A percentile compares a stretch with the other conserved stretches of the same genome.
Conservation (phyloP, 37 sponge, comb jelly and placozoan genomes). For the Geodia barretti region DNA sequence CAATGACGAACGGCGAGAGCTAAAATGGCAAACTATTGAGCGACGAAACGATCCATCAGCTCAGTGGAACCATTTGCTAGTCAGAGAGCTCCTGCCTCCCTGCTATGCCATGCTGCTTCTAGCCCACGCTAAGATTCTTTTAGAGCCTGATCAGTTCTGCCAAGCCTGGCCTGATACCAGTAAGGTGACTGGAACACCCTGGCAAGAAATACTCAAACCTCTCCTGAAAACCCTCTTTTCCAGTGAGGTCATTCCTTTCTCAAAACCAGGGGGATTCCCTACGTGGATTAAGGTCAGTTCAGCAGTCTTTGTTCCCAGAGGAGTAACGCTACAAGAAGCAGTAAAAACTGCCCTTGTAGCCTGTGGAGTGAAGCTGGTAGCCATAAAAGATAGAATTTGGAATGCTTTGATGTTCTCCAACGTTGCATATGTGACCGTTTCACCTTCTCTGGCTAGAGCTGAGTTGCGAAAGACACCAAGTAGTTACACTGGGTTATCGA, state of each 20-base stretch:
- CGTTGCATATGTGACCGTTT: not conserved
- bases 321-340: not conserved
- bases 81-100: conserved; percentile 19
- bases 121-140: not conserved
- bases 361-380: conserved; percentile 37
- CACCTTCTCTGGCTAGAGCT: conserved; percentile 13
- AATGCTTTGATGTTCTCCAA: not conserved
- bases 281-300: not conserved
- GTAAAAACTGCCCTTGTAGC: conserved; percentile 6
- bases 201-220: conserved; percentile 10
- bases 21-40: conserved; percentile 54
- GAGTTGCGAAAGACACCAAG: not conserved
- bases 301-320: not conserved
- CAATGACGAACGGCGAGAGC: conserved; percentile 30
- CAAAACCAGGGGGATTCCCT: not conserved
- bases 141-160: conserved; percentile 15
- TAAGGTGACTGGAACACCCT: not conserved
- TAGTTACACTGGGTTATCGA: conserved; percentile 11
- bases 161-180: conserved; percentile 24
- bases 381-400: conserved; percentile 6
- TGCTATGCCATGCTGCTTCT: conserved; percentile 34
- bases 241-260: not conserved
- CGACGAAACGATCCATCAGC: conserved; percentile 26
- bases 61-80: conserved; percentile 55
- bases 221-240: not conserved